Base-by-base conservation (phyloP, 2,888 invertebrate genomes). In the Magallana nippona region DNA sequence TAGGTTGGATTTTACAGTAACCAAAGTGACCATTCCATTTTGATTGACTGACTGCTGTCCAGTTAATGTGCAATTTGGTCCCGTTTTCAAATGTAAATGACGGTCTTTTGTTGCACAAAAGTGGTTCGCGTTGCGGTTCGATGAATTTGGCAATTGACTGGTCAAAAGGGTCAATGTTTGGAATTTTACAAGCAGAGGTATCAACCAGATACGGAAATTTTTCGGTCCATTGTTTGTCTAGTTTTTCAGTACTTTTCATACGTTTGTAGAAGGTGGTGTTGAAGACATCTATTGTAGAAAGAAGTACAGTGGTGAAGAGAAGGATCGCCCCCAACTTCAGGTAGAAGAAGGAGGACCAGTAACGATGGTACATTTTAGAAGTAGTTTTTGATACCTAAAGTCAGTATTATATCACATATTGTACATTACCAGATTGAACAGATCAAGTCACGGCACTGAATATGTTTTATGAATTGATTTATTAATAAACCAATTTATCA, bases 81-180 rank as follows among this genome's bases (percentile, higher is more conserved):
- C 89, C 91, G n/a, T 90, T 90, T 62, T 89, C 89, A 82, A 90
- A 93, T 0, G 93, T 93, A 32, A 93, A 82, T 0, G 92, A 84
- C 2, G 87, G 88, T 44, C 85, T 87, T 3, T 88, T 86, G 2
- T 84, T 78, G 82, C 93, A 93, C 10, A 27, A 55, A 22, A 91
- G 86, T 8, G 86, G 85, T 2, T 86, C 87, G 2, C 88, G 87
- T 2, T 88, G 87, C 15, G 87, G 87, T 10, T 84, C 83, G 2
- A 93, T 87, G 56, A 89, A 85, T 27, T 87, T 81, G 17, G 82
- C 82, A n/a, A 93, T 89, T 10, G 90, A 89, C 0, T 85, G 83
- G 82, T 93, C 92, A 80, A 91, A 92, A 0, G 93, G 93, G 71
- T 93, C 91, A 0, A 93, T 84, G 71, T 93, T 89, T 0, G 92